Conservation (phyloP, 2,113 vertebrate species). For the Myiozetetes cayanensis region DNA sequence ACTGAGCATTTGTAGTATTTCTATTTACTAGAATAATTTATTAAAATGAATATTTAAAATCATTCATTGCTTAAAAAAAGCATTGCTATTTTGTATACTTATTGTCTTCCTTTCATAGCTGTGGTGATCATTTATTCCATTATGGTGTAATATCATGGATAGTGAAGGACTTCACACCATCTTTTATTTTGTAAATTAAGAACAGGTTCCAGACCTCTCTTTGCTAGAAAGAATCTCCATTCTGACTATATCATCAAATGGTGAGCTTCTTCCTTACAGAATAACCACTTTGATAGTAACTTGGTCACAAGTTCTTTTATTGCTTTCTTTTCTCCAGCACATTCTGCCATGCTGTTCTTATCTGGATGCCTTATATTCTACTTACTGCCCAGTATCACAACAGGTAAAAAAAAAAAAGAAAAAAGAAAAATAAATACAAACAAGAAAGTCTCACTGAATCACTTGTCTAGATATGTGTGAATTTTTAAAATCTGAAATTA, state of each 20-base stretch:
- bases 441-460: background rate
- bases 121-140: background rate
- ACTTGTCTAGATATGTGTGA: background rate
- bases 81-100: background rate
- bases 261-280: background rate
- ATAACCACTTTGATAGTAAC: background rate
- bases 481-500: background rate
- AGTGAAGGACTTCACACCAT: background rate
- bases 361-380: background rate
- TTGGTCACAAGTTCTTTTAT: background rate
- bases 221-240: background rate
- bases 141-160: background rate
- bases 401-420: too few species aligned
- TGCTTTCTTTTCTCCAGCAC: background rate
- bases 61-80: background rate
- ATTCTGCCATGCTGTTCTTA: background rate
- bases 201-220: background rate
- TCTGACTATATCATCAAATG: background rate
- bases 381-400: background rate
- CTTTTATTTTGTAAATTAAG: background rate
- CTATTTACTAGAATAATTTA: constrained; percentile 47
- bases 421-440: background rate
- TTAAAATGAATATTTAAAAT: constrained; percentile 59
- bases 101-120: background rate
- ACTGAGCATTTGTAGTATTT: background rate